Evolutionary conservation across 2,797 vertebrate species (phyloP).

Genomic region (Hoplostethus mediterraneus): DNA sequence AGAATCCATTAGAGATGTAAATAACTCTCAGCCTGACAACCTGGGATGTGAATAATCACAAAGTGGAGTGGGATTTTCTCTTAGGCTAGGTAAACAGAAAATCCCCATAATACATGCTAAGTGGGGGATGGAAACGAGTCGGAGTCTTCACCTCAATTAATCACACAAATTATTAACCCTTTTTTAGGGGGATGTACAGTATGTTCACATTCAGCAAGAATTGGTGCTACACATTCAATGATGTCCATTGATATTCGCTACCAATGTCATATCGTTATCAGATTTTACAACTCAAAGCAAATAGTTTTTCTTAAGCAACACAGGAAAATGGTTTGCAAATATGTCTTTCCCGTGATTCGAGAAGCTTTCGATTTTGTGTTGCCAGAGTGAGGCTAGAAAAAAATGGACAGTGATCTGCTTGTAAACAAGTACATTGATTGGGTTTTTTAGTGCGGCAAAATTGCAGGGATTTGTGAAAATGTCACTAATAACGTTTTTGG

Average conservation of each 20-base stretch:
- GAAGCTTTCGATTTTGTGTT: neutral
- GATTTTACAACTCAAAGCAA: too few relatives aligned
- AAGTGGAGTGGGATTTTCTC: conserved; percentile 70
- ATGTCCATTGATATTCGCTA: neutral
- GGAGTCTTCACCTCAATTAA: conserved; percentile 40
- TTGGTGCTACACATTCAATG: neutral
- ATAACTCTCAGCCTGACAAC: conserved; percentile 79
- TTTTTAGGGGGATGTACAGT: neutral
- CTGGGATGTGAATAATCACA: conserved; percentile 72
- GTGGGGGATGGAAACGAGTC: conserved; percentile 23
- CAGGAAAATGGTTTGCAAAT: neutral
- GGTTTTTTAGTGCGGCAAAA: neutral
- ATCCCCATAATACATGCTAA: conserved; percentile 50
- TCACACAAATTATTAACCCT: conserved; percentile 11
- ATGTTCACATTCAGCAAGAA: neutral
- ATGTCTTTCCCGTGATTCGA: neutral
- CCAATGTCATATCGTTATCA: too few relatives aligned
- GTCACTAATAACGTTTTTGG: neutral
- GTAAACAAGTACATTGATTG: neutral
- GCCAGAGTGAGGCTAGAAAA: neutral
- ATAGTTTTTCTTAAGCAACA: neutral
- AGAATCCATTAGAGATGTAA: conserved; percentile 82
- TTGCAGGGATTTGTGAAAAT: neutral
- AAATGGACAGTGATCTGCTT: neutral
- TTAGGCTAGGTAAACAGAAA: conserved; percentile 64